phyloP scores from a whole-genome alignment of 2,797 vertebrate species.

The Atherinosoma microstoma region DNA sequence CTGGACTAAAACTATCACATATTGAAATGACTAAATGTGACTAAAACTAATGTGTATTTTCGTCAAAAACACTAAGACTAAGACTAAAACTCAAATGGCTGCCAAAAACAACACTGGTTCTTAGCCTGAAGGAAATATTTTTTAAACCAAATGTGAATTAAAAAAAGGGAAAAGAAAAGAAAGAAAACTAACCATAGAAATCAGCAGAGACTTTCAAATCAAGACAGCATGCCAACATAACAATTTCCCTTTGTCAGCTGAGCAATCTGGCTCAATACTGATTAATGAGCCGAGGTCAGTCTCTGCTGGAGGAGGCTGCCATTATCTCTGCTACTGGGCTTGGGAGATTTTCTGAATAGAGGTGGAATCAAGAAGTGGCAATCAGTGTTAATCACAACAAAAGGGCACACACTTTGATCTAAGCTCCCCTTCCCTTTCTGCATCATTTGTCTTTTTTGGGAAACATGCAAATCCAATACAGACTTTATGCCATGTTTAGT shows the following conservation, averaged over 20 bases:
- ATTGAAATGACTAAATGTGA: no score
- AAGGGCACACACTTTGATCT: constrained; percentile 66
- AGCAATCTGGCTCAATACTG: constrained; percentile 71
- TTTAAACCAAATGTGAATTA: constrained; percentile 31
- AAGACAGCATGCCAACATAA: constrained; percentile 44
- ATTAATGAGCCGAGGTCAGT: constrained; percentile 77
- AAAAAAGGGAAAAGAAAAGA: background rate
- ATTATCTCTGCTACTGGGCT: constrained; percentile 66
- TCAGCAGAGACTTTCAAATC: constrained; percentile 54
- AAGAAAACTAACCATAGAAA: constrained; percentile 32
- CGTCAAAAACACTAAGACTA: no score
- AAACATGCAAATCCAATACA: constrained; percentile 37
- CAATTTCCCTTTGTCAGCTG: constrained; percentile 57
- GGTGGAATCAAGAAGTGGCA: constrained; percentile 69
- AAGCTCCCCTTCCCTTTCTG: constrained; percentile 24
- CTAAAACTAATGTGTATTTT: no score
- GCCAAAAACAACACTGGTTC: background rate
- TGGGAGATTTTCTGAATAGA: constrained; percentile 66
- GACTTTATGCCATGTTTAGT: constrained; percentile 57
- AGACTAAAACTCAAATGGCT: no score
- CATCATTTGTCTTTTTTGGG: constrained; percentile 32
- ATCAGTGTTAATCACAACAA: constrained; percentile 78
- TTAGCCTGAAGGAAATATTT: background rate
- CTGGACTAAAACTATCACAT: no score
- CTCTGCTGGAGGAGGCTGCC: constrained; percentile 59